A percentile compares a stretch with the other conserved stretches of the same genome.
Conservation (phyloP, 1,140 invertebrate genomes). For the Homarus americanus region DNA sequence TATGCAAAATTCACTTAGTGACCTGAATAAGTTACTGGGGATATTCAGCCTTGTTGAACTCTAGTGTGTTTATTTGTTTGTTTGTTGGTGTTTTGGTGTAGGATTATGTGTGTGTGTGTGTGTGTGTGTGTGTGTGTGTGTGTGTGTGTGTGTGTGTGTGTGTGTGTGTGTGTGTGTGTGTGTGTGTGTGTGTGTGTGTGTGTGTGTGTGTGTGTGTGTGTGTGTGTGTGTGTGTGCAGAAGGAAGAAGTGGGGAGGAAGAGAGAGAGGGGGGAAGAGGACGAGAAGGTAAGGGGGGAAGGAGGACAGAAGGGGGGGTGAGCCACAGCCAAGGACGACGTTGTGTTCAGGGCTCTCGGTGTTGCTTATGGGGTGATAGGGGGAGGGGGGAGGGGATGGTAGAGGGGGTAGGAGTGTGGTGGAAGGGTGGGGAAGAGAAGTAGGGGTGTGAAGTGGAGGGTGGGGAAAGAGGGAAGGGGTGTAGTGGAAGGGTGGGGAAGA, state of each 20-base stretch:
- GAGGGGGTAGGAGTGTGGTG: neutral
- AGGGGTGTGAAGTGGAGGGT: neutral
- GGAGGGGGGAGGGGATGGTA: neutral
- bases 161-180: neutral
- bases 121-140: conserved; percentile 29
- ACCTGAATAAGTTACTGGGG: no score
- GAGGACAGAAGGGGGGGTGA: neutral
- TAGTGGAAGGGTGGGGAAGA: neutral
- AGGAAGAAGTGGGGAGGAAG: neutral
- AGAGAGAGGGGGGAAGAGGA: neutral
- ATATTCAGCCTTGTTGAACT: no score
- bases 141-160: conserved; percentile 21
- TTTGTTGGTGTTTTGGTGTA: no score
- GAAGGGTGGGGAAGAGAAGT: no score
- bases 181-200: neutral
- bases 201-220: neutral
- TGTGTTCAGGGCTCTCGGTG: no score
- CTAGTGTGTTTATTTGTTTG: no score
- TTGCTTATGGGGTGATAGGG: neutral
- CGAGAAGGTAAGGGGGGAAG: neutral
- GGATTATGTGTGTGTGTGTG: neutral
- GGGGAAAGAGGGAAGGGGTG: neutral
- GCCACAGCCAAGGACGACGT: no score
- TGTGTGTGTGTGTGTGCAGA: neutral
- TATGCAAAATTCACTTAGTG: no score